These are phyloP conservation scores for Chondrilla cf. caribensis DNA, from an alignment of 37 sponge, comb jelly and placozoan species.

Conservation along the genomic window DNA sequence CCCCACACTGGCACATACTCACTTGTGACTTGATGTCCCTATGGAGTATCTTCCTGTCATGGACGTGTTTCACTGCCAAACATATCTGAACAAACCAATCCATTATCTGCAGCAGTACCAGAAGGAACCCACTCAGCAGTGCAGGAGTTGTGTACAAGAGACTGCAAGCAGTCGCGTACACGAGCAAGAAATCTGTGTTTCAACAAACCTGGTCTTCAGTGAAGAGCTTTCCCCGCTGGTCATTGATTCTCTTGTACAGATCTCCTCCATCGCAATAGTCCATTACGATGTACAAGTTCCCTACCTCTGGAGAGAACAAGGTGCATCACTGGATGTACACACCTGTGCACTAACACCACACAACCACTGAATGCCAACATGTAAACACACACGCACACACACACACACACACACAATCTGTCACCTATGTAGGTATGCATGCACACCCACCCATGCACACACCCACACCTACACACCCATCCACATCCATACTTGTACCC, in stretches of 20 bases:
- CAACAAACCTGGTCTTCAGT: slow-evolving; percentile 79
- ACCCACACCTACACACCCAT: too few relatives aligned
- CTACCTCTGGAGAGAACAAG: slow-evolving; percentile 41
- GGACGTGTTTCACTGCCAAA: slow-evolving; percentile 92
- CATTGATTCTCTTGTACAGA: slow-evolving; percentile 81
- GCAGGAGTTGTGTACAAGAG: background rate
- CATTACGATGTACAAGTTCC: slow-evolving; percentile 92
- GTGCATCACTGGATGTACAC: background rate
- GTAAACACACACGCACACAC: background rate
- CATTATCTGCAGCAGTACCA: slow-evolving; percentile 48
- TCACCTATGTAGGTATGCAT: too few relatives aligned
- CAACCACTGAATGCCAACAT: background rate
- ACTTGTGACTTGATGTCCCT: slow-evolving; percentile 95
- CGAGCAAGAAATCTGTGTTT: background rate
- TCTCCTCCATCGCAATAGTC: slow-evolving; percentile 99
- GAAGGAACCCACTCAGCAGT: background rate
- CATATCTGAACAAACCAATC: slow-evolving; percentile 97
- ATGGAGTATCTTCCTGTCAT: slow-evolving; percentile 96
- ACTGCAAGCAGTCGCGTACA: background rate
- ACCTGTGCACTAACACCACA: too few relatives aligned
- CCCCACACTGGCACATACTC: too few relatives aligned
- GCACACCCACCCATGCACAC: too few relatives aligned
- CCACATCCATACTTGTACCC: too few relatives aligned
- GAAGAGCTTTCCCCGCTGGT: slow-evolving; percentile 72
- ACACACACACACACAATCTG: background rate